Conservation (phyloP, 2,888 invertebrate species). For the Megamerina dolium region DNA sequence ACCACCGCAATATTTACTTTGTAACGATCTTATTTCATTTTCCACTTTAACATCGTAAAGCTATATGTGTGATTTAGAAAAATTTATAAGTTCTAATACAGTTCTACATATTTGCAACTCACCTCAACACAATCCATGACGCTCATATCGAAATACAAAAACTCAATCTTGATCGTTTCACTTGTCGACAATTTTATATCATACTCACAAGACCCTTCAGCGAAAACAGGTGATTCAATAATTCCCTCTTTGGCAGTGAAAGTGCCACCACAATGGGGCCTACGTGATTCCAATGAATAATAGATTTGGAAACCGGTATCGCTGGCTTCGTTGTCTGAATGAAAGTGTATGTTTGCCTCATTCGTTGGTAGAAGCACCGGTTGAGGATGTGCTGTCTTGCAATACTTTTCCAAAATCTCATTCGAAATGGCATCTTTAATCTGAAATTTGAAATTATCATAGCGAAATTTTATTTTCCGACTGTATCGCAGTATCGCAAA, state of each 20-base stretch:
- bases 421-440: slow-evolving; percentile 35
- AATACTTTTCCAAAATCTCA: slow-evolving; percentile 60
- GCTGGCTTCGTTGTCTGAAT: slow-evolving; percentile 61
- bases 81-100: not conserved
- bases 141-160: slow-evolving; percentile 64
- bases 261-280: slow-evolving; percentile 78
- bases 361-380: slow-evolving; percentile 65
- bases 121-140: slow-evolving; percentile 63
- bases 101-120: slow-evolving; percentile 19
- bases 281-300: slow-evolving; percentile 63
- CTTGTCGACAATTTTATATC: slow-evolving; percentile 61
- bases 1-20: slow-evolving; percentile 73
- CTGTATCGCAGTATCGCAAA: slow-evolving; percentile 40
- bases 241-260: slow-evolving; percentile 60
- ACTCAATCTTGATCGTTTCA: slow-evolving; percentile 60
- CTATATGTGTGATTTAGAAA: slow-evolving; percentile 38
- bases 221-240: slow-evolving; percentile 61
- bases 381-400: slow-evolving; percentile 67
- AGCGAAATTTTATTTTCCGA: no score
- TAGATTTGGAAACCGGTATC: slow-evolving; percentile 83
- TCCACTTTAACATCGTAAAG: slow-evolving; percentile 57
- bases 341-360: slow-evolving; percentile 65
- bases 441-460: no score
- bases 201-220: slow-evolving; percentile 70
- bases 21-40: no score